A percentile compares a stretch with the other conserved stretches of the same genome.
Conservation (phyloP, 2,113 vertebrate genomes). For the Ageneiosus marmoratus region DNA sequence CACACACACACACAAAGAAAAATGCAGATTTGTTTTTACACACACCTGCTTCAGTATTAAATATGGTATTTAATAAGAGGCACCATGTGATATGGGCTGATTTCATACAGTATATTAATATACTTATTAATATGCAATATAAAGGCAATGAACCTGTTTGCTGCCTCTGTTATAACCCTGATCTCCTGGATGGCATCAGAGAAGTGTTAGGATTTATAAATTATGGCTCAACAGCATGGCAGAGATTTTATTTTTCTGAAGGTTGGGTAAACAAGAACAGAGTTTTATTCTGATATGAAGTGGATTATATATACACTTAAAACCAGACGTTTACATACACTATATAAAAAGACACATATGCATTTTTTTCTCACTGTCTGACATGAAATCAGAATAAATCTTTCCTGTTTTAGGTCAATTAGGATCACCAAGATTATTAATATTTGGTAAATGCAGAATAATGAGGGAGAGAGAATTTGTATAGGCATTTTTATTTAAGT, state of each 20-base stretch:
- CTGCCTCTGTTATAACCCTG: background rate
- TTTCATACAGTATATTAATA: background rate
- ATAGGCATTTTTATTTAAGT: too few species aligned
- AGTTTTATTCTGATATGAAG: slow-evolving; percentile 2
- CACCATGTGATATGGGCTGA: background rate
- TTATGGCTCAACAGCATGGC: background rate
- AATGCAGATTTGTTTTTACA: background rate
- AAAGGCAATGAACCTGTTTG: slow-evolving; percentile 58
- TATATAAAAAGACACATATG: too few species aligned
- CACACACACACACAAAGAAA: background rate
- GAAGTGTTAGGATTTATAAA: background rate
- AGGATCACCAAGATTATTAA: too few species aligned
- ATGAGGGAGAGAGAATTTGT: too few species aligned
- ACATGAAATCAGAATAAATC: too few species aligned
- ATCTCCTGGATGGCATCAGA: slow-evolving; percentile 46
- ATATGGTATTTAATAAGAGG: background rate
- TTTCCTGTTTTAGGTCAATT: too few species aligned
- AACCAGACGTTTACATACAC: too few species aligned
- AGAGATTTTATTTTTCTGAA: background rate
- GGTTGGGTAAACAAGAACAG: slow-evolving; percentile 2
- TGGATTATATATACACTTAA: slow-evolving; percentile 6
- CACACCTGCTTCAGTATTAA: background rate
- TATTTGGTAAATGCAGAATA: too few species aligned
- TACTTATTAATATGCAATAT: slow-evolving; percentile 39
- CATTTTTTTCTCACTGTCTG: too few species aligned